These are phyloP conservation scores for Anneissia japonica DNA, from an alignment of 35 echinoderm and acorn worm genomes.

Conservation along the genomic window DNA sequence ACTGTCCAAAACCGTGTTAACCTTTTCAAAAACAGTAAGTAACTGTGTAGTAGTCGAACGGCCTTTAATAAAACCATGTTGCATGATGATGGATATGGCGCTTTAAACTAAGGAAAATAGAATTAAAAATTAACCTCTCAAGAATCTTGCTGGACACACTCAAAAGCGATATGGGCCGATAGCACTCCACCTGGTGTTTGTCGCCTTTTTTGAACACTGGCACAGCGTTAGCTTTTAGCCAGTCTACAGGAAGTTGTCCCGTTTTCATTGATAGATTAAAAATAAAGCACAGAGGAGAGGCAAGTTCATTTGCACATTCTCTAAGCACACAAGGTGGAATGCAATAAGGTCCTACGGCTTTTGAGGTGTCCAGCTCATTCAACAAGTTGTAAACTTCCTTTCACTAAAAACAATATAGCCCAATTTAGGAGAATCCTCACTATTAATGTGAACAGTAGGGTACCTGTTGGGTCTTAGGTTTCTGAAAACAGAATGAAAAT, in stretches of 20 bases:
- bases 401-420: background rate
- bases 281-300: background rate
- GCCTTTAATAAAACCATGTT: constrained; percentile 8
- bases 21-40: constrained; percentile 1
- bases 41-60: constrained; percentile 10
- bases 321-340: constrained; percentile 7
- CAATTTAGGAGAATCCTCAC: background rate
- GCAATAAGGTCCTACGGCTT: background rate
- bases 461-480: background rate
- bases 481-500: background rate
- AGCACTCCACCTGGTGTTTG: background rate
- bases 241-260: background rate
- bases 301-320: constrained; percentile 5
- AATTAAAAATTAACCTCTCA: background rate
- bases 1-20: constrained; percentile 4
- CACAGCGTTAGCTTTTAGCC: constrained; percentile 10
- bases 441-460: background rate
- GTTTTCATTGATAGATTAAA: constrained; percentile 8
- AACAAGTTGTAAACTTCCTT: background rate
- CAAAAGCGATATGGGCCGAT: background rate
- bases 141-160: background rate
- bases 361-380: background rate
- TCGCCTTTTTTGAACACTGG: constrained; percentile 6
- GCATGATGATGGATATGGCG: background rate
- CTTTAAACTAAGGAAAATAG: constrained; percentile 4